These are phyloP conservation scores for Clupea harengus DNA, from an alignment of 2,113 vertebrate species.

Conservation along the genomic window DNA sequence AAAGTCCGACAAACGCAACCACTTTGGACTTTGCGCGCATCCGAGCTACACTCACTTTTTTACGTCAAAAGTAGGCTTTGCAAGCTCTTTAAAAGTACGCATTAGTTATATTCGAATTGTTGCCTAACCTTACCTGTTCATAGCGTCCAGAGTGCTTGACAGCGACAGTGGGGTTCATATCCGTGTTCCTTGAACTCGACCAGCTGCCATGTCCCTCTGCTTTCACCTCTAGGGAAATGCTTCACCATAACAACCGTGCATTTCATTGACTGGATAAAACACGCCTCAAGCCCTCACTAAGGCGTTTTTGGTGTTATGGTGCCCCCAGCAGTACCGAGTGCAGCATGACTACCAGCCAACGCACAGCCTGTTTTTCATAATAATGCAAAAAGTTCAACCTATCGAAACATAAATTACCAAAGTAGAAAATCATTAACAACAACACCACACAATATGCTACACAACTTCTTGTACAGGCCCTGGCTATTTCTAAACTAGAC, in stretches of 20 bases:
- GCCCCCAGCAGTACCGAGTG: neutral
- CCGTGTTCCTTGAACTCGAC: slow-evolving; percentile 40
- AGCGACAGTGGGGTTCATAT: neutral
- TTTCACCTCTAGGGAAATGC: slow-evolving; percentile 61
- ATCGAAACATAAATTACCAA: neutral
- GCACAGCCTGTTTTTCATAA: neutral
- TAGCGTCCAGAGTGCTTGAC: slow-evolving; percentile 18
- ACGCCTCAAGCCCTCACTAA: neutral
- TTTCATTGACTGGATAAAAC: slow-evolving; percentile 1
- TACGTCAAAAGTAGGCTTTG: neutral
- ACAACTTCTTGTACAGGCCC: too few relatives aligned
- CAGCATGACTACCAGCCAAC: neutral
- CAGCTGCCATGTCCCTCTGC: slow-evolving; percentile 34
- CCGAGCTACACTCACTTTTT: neutral
- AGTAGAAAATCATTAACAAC: too few relatives aligned
- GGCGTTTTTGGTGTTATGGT: neutral
- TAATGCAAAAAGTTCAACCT: neutral
- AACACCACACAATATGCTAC: too few relatives aligned
- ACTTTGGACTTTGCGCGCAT: neutral
- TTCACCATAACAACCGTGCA: slow-evolving; percentile 74
- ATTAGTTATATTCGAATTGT: neutral
- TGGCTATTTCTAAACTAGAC: too few relatives aligned
- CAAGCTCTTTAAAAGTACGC: neutral
- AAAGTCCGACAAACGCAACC: neutral
- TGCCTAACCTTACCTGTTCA: slow-evolving; percentile 53